Evolutionary conservation across 2,113 vertebrate species (phyloP).

Genomic region (Cynoglossus semilaevis): DNA sequence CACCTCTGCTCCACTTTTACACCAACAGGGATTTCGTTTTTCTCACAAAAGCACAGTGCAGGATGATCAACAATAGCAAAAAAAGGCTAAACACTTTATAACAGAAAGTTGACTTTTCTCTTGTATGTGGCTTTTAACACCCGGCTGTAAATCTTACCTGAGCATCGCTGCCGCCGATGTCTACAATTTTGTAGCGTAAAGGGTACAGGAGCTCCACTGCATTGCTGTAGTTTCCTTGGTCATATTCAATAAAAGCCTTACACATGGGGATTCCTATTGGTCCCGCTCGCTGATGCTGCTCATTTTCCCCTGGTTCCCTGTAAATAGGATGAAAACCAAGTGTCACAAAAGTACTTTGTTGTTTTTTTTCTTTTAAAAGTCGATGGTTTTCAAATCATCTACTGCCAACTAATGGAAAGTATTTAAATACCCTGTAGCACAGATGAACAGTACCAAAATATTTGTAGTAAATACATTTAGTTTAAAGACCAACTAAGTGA

Average conservation of each 20-base stretch:
- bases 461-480: no score
- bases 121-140: background rate
- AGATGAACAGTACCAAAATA: no score
- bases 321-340: background rate
- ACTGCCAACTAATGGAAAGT: no score
- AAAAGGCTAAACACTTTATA: conserved; percentile 4
- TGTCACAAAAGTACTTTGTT: background rate
- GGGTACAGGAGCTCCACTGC: conserved; percentile 84
- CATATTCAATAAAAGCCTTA: conserved; percentile 85
- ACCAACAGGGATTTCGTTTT: conserved; percentile 20
- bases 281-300: conserved; percentile 77
- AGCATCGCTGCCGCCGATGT: conserved; percentile 89
- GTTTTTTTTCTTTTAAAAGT: background rate
- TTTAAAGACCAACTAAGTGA: no score
- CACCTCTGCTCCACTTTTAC: conserved; percentile 30
- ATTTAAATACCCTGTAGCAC: no score
- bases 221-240: conserved; percentile 79
- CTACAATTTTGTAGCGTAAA: conserved; percentile 78
- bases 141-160: conserved; percentile 78
- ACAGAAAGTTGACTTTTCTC: no score
- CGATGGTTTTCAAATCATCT: no score
- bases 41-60: conserved; percentile 3
- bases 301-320: conserved; percentile 80
- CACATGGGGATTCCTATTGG: conserved; percentile 83
- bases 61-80: conserved; percentile 12